These are phyloP conservation scores for Nibea coibor DNA, from an alignment of 2,113 vertebrate species.

Conservation along the genomic window DNA sequence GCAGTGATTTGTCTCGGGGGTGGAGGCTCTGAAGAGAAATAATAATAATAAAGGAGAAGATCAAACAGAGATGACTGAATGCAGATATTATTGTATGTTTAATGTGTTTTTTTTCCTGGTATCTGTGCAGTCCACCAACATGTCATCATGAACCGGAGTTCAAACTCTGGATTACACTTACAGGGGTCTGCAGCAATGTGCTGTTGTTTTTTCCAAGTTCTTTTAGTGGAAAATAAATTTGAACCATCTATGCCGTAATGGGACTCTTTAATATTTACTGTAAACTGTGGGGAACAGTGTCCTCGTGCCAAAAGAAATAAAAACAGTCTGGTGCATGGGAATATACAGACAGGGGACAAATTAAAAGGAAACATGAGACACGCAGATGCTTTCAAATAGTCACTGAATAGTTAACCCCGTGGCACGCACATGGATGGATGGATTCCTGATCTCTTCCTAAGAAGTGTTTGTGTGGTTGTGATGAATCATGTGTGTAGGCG, in stretches of 20 bases:
- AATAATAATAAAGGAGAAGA: neutral
- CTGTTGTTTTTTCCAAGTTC: neutral
- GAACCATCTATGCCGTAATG: neutral
- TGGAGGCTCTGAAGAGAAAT: conserved; percentile 43
- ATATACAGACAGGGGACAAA: neutral
- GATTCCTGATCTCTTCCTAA: neutral
- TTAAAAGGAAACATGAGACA: neutral
- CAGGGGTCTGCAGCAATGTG: neutral
- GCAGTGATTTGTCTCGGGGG: conserved; percentile 37
- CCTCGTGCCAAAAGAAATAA: neutral
- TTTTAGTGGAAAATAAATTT: neutral
- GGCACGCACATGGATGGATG: neutral
- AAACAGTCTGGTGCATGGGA: neutral
- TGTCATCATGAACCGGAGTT: neutral
- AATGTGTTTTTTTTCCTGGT: neutral
- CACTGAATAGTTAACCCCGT: neutral
- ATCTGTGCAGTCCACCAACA: neutral
- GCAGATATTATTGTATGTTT: neutral
- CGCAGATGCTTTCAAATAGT: neutral
- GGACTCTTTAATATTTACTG: neutral
- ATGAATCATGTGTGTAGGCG: too few species aligned
- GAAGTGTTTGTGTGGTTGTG: too few species aligned
- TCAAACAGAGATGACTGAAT: neutral
- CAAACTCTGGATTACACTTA: neutral
- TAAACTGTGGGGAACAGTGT: neutral